Evolutionary conservation across 2,888 invertebrate genomes (phyloP), one percentile per base, ranked within the genome.

Genomic region (Campoletis raptor): DNA sequence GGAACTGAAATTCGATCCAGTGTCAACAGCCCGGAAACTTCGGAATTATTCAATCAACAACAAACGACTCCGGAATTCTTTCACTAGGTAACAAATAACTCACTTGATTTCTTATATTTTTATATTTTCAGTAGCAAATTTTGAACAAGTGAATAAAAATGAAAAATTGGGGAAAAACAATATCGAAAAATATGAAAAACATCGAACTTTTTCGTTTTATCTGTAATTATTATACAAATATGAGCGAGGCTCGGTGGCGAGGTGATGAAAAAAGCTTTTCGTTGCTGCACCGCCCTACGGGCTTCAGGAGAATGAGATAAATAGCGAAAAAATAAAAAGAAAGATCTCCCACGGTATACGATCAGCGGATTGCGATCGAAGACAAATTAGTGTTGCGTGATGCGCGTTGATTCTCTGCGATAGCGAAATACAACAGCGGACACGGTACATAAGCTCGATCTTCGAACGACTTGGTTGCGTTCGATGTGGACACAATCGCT

Each of bases 381-480:
- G 94, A 94, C 92, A 93, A 94, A 94, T 94, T 94, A 94, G 93
- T 91, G 92, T 94, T 94, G 94, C 94, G 94, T 94, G 94, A 94
- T 93, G 94, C 93, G 94, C 94, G 93, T 93, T 93, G 94, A 94
- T 94, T 93, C 92, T 90, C 83, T 70, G 87, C 91, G 93, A 93
- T 93, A 93, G 93, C 91, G 92, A 92, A 93, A 93, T 92, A 92
- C 76, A 74, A 91, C 92, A 91, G 92, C 93, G 91, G 92, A 92
- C 91, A 93, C 92, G 92, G 90, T 92, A 89, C 89, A 89, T 90
- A 90, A 88, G 85, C 90, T 89, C 57, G 74, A 81, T 77, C 81
- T 79, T 73, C 86, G 84, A 84, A 86, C 82, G 84, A 80, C 79
- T 80, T 36, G 69, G 73, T 70, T 85, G 79, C 86, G 52, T 82